Evolutionary conservation across 2,888 invertebrate species (phyloP).

Genomic region (Galerucella calmariensis): DNA sequence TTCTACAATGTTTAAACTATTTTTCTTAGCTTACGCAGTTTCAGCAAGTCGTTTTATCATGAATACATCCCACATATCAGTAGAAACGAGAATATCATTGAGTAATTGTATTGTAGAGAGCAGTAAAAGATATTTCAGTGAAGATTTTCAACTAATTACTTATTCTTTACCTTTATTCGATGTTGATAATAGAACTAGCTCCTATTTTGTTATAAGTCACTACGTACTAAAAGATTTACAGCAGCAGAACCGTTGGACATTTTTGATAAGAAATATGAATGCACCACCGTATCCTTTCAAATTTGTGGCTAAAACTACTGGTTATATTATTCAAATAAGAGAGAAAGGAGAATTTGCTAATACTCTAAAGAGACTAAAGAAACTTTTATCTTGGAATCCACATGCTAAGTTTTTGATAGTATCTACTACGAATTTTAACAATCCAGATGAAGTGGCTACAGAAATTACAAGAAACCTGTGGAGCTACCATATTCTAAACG

Average conservation of each 20-base stretch:
- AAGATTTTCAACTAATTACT: conserved; percentile 35
- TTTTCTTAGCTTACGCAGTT: background rate
- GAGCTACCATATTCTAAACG: conserved; percentile 50
- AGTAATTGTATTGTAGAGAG: conserved; percentile 40
- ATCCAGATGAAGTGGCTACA: conserved; percentile 40
- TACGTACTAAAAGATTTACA: conserved; percentile 31
- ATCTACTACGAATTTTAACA: conserved; percentile 44
- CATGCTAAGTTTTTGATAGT: conserved; percentile 51
- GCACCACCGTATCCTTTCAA: conserved; percentile 1
- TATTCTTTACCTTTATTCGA: conserved; percentile 33
- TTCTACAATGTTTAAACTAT: background rate
- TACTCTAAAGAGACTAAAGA: conserved; percentile 34
- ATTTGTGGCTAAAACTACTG: conserved; percentile 25
- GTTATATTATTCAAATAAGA: conserved; percentile 47
- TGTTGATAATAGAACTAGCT: conserved; percentile 7
- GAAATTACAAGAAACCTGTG: conserved; percentile 46
- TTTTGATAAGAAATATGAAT: conserved; percentile 36
- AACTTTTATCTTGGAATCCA: conserved; percentile 42
- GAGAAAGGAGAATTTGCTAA: conserved; percentile 37
- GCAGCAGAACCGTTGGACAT: conserved; percentile 25
- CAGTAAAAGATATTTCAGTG: conserved; percentile 33
- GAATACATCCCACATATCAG: background rate
- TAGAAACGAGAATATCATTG: conserved; percentile 34
- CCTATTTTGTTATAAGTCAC: conserved; percentile 32
- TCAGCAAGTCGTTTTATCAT: background rate